A percentile compares a stretch with the other conserved stretches of the same genome.
These are phyloP conservation scores for Oxyteleia sp. DNA, from an alignment of 2,888 invertebrate genomes.

Conservation along the genomic window DNA sequence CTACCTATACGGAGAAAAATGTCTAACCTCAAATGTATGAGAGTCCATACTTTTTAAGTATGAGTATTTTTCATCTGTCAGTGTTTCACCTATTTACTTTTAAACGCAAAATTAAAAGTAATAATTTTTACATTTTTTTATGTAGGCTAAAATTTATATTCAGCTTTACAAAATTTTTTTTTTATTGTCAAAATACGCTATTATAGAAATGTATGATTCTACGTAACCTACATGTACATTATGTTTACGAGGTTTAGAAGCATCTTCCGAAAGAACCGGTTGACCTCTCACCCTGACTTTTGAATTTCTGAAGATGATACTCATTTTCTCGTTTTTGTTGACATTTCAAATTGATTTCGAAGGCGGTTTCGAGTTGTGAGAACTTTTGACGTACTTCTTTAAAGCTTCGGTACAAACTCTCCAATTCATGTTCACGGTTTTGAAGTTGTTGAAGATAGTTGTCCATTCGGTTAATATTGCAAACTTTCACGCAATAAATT, in stretches of 20 bases:
- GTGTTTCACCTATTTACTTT: too few species aligned
- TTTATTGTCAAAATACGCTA: too few species aligned
- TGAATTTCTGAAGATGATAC: constrained; percentile 74
- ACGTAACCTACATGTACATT: constrained; percentile 56
- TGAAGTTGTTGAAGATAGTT: constrained; percentile 60
- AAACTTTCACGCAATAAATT: too few species aligned
- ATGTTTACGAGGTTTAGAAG: constrained; percentile 59
- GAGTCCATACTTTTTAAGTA: too few species aligned
- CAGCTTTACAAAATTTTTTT: too few species aligned
- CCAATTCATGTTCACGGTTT: constrained; percentile 76
- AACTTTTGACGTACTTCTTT: constrained; percentile 78
- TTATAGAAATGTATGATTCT: constrained; percentile 29
- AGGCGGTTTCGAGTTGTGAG: constrained; percentile 79
- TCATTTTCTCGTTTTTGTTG: constrained; percentile 77
- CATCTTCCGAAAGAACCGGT: constrained; percentile 62
- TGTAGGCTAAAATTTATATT: too few species aligned
- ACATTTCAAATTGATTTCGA: constrained; percentile 78
- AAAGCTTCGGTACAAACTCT: constrained; percentile 76
- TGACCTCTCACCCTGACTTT: constrained; percentile 76
- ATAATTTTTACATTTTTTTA: too few species aligned
- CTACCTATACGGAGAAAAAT: too few species aligned
- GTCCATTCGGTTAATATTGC: constrained; percentile 65
- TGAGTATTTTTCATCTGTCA: too few species aligned
- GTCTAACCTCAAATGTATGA: too few species aligned
- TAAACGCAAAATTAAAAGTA: too few species aligned